These are phyloP conservation scores for Onychomys arenicola DNA, from an alignment of 2,797 vertebrate genomes.

Conservation along the genomic window DNA sequence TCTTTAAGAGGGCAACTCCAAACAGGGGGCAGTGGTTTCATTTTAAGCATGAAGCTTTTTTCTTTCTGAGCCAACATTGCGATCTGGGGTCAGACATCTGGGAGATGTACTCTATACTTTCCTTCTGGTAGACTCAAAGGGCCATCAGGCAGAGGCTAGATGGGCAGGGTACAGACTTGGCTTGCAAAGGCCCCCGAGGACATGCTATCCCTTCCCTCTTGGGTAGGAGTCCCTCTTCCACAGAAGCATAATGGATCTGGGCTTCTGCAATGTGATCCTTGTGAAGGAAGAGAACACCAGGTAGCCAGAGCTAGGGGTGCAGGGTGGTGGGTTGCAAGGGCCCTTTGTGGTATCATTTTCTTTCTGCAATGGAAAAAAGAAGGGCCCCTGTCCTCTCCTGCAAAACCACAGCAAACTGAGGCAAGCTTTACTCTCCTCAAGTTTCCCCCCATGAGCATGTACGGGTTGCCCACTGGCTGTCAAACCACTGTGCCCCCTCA, in stretches of 20 bases:
- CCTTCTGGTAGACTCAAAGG: neutral
- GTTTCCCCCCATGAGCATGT: neutral
- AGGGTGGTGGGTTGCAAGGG: neutral
- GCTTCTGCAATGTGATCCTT: slow-evolving; percentile 89
- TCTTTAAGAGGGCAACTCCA: neutral
- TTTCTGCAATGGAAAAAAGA: neutral
- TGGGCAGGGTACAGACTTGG: neutral
- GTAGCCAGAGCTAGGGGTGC: slow-evolving; percentile 84
- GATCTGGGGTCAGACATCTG: neutral
- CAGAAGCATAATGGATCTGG: slow-evolving; percentile 85
- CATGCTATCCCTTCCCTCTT: neutral
- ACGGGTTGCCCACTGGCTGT: neutral
- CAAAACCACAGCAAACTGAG: neutral
- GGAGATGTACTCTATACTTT: neutral
- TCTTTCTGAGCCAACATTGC: neutral
- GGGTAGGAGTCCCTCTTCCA: slow-evolving; percentile 84
- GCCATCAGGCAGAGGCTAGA: neutral
- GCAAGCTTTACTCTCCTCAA: neutral
- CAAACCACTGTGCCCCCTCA: neutral
- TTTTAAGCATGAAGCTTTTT: slow-evolving; percentile 7
- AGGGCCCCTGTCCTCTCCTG: neutral
- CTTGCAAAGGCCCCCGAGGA: neutral
- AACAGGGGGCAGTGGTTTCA: neutral
- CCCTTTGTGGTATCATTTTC: slow-evolving; percentile 9
- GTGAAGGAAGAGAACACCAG: slow-evolving; percentile 93